These are phyloP conservation scores for Autographa gamma DNA, from an alignment of 2,888 invertebrate genomes.

Conservation along the genomic window DNA sequence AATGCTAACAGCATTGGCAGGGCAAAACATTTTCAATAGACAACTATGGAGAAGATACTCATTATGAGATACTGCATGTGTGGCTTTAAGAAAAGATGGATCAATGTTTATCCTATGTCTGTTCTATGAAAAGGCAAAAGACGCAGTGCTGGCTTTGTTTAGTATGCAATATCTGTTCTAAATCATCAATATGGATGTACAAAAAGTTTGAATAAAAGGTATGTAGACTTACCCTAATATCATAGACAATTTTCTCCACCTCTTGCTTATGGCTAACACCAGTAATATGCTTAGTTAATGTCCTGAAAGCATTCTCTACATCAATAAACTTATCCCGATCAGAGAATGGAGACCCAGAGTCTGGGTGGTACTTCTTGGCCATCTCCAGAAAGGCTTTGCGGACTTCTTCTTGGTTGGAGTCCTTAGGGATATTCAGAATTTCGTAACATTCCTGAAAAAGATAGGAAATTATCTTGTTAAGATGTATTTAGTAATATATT, in stretches of 20 bases:
- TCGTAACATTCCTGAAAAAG: slow-evolving; percentile 90
- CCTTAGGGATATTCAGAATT: slow-evolving; percentile 90
- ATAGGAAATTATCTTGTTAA: not conserved
- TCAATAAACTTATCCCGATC: slow-evolving; percentile 92
- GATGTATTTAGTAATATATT: no score
- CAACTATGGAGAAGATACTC: no score
- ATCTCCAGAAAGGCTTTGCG: slow-evolving; percentile 92
- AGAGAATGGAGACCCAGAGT: slow-evolving; percentile 92
- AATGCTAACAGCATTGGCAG: no score
- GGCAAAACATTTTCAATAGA: no score
- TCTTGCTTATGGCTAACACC: slow-evolving; percentile 83
- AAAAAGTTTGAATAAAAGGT: no score
- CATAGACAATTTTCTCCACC: slow-evolving; percentile 89
- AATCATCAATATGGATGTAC: no score
- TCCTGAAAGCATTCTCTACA: slow-evolving; percentile 93
- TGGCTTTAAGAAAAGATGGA: no score
- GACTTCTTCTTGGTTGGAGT: slow-evolving; percentile 92
- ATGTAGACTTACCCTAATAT: slow-evolving; percentile 88
- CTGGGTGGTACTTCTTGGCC: slow-evolving; percentile 95
- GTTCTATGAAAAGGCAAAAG: no score
- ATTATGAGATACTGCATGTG: no score
- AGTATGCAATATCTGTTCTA: no score
- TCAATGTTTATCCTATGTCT: no score
- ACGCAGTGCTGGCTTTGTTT: no score
- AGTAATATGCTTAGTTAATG: slow-evolving; percentile 91